Evolutionary conservation across 2,888 invertebrate species (phyloP), one percentile per base, ranked within the genome.

Genomic region (Trissolcus japonicus): DNA sequence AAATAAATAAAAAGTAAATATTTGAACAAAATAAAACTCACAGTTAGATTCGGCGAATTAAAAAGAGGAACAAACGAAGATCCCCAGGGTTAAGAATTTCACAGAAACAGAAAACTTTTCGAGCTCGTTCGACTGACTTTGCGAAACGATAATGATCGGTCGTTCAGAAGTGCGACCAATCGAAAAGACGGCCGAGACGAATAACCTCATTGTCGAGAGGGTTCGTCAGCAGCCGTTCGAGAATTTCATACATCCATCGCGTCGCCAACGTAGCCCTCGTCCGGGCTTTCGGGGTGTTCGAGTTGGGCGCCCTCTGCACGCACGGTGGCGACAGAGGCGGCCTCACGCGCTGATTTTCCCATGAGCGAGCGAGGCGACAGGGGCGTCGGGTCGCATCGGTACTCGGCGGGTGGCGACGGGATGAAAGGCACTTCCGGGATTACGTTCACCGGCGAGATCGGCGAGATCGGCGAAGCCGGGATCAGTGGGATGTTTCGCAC

Each of bases 261-360:
- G 82, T 95, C 96, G 46, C 95, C 96, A 65, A 95, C 96, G 88
- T 96, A 96, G 16, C 95, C 96, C 89, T 96, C 96, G 87, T 96
- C 96, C 43, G 95, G 95, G 89, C 95, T 95, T 85, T 95, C 95
- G 16, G 94, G 94, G 62, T 88, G 88, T 76, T 87, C 86, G 43
- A 87, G 85, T 73, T 91, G 87, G 73, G 91, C 92, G 54, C 91
- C 90, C 60, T 92, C 92, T 90, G 92, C 79, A 16, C 75, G 62
- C 87, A 90, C 81, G 90, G 91, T 92, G 89, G 92, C 86, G 87
- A 92, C 81, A 82, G 91, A 84, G 79, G 92, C 81, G 87, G 88
- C 85, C 90, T 91, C 87, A 46, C 57, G 89, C 51, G 79, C 91
- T 1, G 82, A 84, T 59, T 84, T 84, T 25, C 84, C 76, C 14